Base-by-base conservation (phyloP, 2,113 vertebrate species). In the Oreochromis aureus region DNA sequence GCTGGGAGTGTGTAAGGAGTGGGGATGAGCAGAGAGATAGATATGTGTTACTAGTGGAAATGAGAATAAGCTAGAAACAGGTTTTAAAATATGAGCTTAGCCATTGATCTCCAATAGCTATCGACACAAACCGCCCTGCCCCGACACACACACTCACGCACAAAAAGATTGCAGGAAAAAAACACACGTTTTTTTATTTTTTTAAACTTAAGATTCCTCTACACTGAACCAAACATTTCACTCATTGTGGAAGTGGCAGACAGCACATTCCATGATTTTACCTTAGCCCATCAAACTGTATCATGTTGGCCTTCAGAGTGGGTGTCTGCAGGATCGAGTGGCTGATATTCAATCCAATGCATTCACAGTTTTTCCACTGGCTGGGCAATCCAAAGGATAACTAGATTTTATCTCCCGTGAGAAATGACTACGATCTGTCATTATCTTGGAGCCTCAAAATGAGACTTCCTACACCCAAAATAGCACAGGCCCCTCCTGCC, bases 321-420 rank as follows among this genome's bases (percentile, higher is more conserved):
- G 93, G 92, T 91, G 92, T 94, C 91, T 91, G 91, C 89, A 91
- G 93, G 92, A 95, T 94, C 89, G 55, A 90, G 92, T 93, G 91
- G 91, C 94, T 92, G 94, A 96, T 95, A 96, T 95, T 91, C 91
- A 95, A 96, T 95, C 93, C 89, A 87, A 84, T 81, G 73, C 86
- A 91, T 94, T 95, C 94, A 91, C 91, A 95, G 87, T 87, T 78
- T 92, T 92, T 90, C 87, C 84, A 91, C 92, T 24, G 84, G 89
- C 93, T 89, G 89, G 94, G 92, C 94, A 93, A 94, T 94, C 93
- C 92, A 92, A 92, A 94, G 89, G 93, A 95, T 92, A 94, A 95
- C 94, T 92, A 92, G 92, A 95, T 95, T 96, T 85, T 81, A 86
- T 90, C 87, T 91, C 94, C 91, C 80, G 7, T 53, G 92, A 91